Percentiles rank a stretch among this genome's conserved stretches.
These are phyloP conservation scores for Silvanus unidentatus DNA, from an alignment of 2,888 invertebrate species.

Conservation along the genomic window DNA sequence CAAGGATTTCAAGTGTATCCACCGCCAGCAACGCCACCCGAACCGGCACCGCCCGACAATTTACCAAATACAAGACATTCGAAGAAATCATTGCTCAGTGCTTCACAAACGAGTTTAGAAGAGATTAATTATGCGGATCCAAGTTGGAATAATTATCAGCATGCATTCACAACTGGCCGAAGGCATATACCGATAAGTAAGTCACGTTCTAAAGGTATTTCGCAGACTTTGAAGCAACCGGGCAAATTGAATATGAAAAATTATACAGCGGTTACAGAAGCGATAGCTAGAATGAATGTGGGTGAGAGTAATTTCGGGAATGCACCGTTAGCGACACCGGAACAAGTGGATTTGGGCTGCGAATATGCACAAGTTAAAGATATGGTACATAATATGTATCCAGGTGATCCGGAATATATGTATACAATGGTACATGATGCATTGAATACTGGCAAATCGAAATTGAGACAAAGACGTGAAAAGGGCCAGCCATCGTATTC, in stretches of 20 bases:
- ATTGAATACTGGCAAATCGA: constrained; percentile 49
- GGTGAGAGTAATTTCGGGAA: constrained; percentile 53
- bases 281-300: constrained; percentile 68
- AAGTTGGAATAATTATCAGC: constrained; percentile 60
- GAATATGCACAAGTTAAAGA: constrained; percentile 70
- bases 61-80: constrained; percentile 46
- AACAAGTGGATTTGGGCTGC: constrained; percentile 67
- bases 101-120: constrained; percentile 59
- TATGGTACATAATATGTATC: constrained; percentile 51
- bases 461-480: constrained; percentile 56
- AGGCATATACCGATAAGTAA: constrained; percentile 55
- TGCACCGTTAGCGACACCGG: constrained; percentile 71
- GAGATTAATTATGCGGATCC: constrained; percentile 56
- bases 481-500: constrained; percentile 69
- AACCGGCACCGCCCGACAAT: constrained; percentile 78
- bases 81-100: constrained; percentile 47
- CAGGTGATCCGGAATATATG: constrained; percentile 56
- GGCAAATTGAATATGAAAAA: constrained; percentile 86
- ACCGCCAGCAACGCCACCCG: constrained; percentile 77
- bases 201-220: constrained; percentile 61
- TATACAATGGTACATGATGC: constrained; percentile 53
- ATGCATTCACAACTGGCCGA: constrained; percentile 67
- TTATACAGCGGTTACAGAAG: constrained; percentile 83
- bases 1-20: constrained; percentile 75
- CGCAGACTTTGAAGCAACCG: constrained; percentile 74